Conservation (phyloP, 1,140 invertebrate genomes). For the Kradibia gibbosae region DNA sequence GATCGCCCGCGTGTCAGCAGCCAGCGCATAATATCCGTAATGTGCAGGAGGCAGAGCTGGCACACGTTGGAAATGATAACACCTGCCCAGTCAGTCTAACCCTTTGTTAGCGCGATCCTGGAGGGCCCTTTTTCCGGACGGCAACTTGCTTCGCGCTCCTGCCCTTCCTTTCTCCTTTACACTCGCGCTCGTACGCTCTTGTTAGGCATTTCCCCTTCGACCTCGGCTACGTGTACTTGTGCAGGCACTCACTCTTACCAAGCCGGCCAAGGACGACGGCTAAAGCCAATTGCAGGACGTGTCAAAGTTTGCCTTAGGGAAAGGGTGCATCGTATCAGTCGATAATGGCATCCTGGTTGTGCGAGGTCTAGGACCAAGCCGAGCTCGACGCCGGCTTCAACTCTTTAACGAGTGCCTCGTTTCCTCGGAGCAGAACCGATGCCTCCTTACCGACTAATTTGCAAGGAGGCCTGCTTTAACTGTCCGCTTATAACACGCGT, state of each 20-base stretch:
- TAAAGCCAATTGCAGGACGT: neutral
- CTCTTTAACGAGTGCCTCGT: neutral
- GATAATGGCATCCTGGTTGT: conserved; percentile 12
- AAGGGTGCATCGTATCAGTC: neutral
- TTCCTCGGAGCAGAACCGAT: neutral
- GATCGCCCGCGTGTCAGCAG: too few species aligned
- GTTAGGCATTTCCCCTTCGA: too few species aligned
- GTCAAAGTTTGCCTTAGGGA: too few species aligned
- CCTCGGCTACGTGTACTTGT: neutral
- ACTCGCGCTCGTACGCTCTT: neutral
- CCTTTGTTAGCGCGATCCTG: conserved; percentile 27
- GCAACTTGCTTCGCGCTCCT: neutral
- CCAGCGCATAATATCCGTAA: neutral
- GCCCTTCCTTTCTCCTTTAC: neutral
- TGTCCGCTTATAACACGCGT: too few species aligned
- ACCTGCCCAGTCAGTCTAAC: conserved; percentile 43
- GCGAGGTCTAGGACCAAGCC: conserved; percentile 30
- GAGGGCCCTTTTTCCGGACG: neutral
- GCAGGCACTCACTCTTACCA: neutral
- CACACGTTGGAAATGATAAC: conserved; percentile 26
- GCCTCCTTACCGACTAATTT: neutral
- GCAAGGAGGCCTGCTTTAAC: too few species aligned
- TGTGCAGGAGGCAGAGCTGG: neutral
- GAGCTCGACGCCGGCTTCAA: neutral
- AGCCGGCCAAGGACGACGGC: neutral